Conservation (phyloP, 1,140 invertebrate genomes). For the Callitettix versicolor region DNA sequence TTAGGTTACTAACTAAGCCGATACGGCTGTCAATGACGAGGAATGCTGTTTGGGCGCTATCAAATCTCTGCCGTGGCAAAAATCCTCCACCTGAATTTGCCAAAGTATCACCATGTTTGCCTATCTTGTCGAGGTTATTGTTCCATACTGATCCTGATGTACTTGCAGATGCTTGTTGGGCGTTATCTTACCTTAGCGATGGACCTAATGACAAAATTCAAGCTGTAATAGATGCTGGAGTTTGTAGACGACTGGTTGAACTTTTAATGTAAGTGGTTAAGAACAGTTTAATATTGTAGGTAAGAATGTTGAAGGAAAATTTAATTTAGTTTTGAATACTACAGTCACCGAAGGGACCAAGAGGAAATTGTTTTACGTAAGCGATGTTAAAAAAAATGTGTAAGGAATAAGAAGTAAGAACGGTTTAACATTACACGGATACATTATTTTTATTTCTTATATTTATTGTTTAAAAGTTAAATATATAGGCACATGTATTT, state of each 20-base stretch:
- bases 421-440: too few relatives aligned
- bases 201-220: constrained; percentile 98
- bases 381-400: too few relatives aligned
- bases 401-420: too few relatives aligned
- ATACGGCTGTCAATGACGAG: constrained; percentile 82
- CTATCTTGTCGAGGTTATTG: constrained; percentile 74
- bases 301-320: too few relatives aligned
- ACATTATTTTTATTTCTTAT: too few relatives aligned
- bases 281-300: too few relatives aligned
- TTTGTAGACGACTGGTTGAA: constrained; percentile 88
- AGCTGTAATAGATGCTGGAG: constrained; percentile 92
- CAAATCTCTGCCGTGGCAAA: constrained; percentile 93
- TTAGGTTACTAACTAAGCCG: constrained; percentile 70
- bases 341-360: too few relatives aligned
- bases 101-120: constrained; percentile 67
- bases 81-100: constrained; percentile 90
- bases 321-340: too few relatives aligned
- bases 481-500: too few relatives aligned
- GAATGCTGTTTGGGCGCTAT: constrained; percentile 96
- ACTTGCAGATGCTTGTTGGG: constrained; percentile 91
- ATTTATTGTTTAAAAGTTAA: too few relatives aligned
- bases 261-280: constrained; percentile 62
- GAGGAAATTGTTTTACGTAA: too few relatives aligned
- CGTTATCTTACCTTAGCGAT: constrained; percentile 86
- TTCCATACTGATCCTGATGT: constrained; percentile 88